Evolutionary conservation across 2,113 vertebrate genomes (phyloP), one percentile per base, ranked within the genome.

Genomic region (Maccullochella peelii): DNA sequence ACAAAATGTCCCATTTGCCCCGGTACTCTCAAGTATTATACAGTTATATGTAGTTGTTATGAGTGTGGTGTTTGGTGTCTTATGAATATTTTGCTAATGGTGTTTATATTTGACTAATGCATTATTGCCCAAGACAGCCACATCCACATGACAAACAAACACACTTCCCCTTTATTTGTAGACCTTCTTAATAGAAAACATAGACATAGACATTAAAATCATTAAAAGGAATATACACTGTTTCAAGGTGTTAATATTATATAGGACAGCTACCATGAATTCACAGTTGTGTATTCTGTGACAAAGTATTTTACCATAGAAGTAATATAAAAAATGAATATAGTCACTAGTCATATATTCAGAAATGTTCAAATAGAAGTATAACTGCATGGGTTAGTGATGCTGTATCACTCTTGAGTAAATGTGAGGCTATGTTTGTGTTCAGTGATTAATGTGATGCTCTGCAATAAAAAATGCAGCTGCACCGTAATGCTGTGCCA

Each of bases 401-500:
- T 40, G 23, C 55, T 79, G 52, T 20, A n/a, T 78, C 12, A 44
- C 38, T 77, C 23, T 66, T 44, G 6, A 38, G 15, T 79, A 36
- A n/a, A 50, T 59, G 20, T 9, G 15, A n/a, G 23, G 14, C 33
- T 14, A 58, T 4, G 10, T 27, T 21, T 44, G 47, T 23, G 25
- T 25, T 4, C 3, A 21, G 20, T 47, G 5, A 59, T 55, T 27
- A 25, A 18, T 33, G 40, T 50, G 25, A 57, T 49, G 52, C 27
- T 16, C 12, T 38, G 12, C 50, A 71, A 21, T 33, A 44, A 12
- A 6, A n/a, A n/a, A 25, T 68, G 38, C 7, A 1, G 38, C 20
- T n/a, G 21, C 75, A 44, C n/a, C 0, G 8, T 42, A 27, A 58
- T 21, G 11, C 16, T 58, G 15, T 58, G 52, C 52, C 8, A 25